Evolutionary conservation across 1,140 invertebrate species (phyloP), one percentile per base, ranked within the genome.

Genomic region (Pristionchus pacificus): DNA sequence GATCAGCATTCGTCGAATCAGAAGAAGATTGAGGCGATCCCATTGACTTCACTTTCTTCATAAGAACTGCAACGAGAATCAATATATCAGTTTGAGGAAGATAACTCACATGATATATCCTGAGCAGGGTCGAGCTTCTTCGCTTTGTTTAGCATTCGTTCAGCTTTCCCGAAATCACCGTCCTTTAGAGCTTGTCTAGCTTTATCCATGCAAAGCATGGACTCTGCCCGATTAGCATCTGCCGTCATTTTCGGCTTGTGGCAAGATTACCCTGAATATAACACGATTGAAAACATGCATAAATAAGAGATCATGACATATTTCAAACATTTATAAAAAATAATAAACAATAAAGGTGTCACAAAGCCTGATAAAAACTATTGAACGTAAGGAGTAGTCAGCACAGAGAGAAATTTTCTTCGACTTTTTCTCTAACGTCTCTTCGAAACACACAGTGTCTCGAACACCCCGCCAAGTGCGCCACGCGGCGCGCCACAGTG

Each of bases 41-140:
- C 64, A 70, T 70, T 1, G 33, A 30, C 19, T 66, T 31, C 38
- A 68, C 61, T 30, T 76, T 76, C 3, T 70, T 69, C 24, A 71
- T 32, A 10, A 68, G n/a, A 65, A 68, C 65, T 76, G 57, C 1
- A 68, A 62, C 32, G 67, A 77, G 29, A 28, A 59, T n/a, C 19
- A 75, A 27, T 30, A 27, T 29, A 28, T 59, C 33, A n/a, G 60
- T 25, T 76, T 57, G 31, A n/a, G n/a, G n/a, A 49, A 49, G 30
- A 61, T 55, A 64, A 71, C 77, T 70, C 59, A 80, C 80, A 60
- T 57, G 76, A 70, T 65, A 83, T 77, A 66, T 81, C 80, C 59
- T 70, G 78, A n/a, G 15, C 59, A 2, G 80, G 74, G 68, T 84
- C 78, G 28, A 81, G 68, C 29, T 67, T 65, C 65, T 84, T 79